Percentiles rank a stretch among this genome's conserved stretches.
These are phyloP conservation scores for Macrosteles quadrilineatus DNA, from an alignment of 1,140 invertebrate genomes.

Conservation along the genomic window DNA sequence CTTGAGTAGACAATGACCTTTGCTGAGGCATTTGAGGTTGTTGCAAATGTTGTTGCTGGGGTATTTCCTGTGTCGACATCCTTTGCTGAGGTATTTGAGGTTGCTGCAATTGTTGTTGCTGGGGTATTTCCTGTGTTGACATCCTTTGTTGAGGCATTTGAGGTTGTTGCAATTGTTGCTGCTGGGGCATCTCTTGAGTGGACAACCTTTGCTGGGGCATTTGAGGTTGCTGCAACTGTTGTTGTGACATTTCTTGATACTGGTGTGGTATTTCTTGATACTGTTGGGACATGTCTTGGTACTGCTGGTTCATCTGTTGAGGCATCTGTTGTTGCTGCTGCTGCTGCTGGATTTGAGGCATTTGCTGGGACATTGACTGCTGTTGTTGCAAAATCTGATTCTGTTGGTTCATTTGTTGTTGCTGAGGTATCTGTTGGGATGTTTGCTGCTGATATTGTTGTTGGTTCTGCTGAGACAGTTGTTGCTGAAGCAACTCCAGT, in stretches of 20 bases:
- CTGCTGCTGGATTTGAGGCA: conserved; percentile 33
- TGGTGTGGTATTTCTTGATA: conserved; percentile 30
- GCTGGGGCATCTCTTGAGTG: conserved; percentile 35
- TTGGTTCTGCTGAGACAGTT: conserved; percentile 54
- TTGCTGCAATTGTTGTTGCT: conserved; percentile 7
- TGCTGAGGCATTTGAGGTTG: conserved; percentile 38
- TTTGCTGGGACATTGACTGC: conserved; percentile 37
- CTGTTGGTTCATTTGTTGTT: conserved; percentile 35
- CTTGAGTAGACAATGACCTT: conserved; percentile 36
- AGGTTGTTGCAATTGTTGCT: conserved; percentile 26
- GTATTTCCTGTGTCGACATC: not conserved
- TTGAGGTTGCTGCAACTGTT: conserved; percentile 38
- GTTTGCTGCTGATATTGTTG: conserved; percentile 44
- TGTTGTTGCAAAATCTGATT: conserved; percentile 25
- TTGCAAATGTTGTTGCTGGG: conserved; percentile 4
- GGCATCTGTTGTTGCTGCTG: conserved; percentile 29
- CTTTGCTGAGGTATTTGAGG: conserved; percentile 38
- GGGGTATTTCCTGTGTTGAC: not conserved
- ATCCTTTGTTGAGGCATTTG: conserved; percentile 37
- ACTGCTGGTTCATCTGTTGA: conserved; percentile 18
- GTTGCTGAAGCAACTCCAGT: conserved; percentile 47
- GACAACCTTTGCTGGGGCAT: conserved; percentile 36
- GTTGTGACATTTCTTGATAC: conserved; percentile 35
- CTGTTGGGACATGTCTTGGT: conserved; percentile 24
- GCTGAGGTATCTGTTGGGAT: conserved; percentile 35